phyloP scores from a whole-genome alignment of 1,140 invertebrate species.

The Lethrus apterus region DNA sequence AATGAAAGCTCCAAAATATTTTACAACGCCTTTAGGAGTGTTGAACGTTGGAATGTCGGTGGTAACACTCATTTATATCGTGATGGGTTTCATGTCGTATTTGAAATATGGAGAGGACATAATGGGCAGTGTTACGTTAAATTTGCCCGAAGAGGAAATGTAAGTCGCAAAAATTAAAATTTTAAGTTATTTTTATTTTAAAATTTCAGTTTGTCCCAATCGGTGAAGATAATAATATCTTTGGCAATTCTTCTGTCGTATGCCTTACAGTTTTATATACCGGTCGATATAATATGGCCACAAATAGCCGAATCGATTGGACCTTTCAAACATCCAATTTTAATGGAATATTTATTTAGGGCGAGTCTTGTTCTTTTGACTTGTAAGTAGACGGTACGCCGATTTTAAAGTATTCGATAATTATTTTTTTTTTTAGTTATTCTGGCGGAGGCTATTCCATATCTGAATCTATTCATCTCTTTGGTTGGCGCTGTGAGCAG shows the following conservation, averaged over 20 bases:
- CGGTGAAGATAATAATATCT: slow-evolving; percentile 61
- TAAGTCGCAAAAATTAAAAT: slow-evolving; percentile 41
- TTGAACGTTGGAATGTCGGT: slow-evolving; percentile 78
- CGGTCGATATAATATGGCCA: slow-evolving; percentile 59
- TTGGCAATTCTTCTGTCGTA: slow-evolving; percentile 71
- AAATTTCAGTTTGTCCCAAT: slow-evolving; percentile 47
- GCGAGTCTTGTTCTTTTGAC: slow-evolving; percentile 60
- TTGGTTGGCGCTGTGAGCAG: slow-evolving; percentile 82
- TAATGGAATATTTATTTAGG: slow-evolving; percentile 56
- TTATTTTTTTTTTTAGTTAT: slow-evolving; percentile 63
- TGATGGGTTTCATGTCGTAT: slow-evolving; percentile 78
- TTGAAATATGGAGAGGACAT: slow-evolving; percentile 65
- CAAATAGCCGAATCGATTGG: slow-evolving; percentile 43
- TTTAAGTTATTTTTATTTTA: neutral
- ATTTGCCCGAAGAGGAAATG: slow-evolving; percentile 51
- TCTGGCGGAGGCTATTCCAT: slow-evolving; percentile 69
- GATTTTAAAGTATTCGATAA: neutral
- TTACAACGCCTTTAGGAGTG: slow-evolving; percentile 69
- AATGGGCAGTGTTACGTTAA: slow-evolving; percentile 63
- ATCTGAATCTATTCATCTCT: slow-evolving; percentile 82
- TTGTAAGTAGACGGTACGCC: slow-evolving; percentile 57
- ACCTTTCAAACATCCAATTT: slow-evolving; percentile 46
- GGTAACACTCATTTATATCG: slow-evolving; percentile 66
- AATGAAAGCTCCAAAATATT: slow-evolving; percentile 73
- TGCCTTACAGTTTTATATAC: slow-evolving; percentile 83